Conservation (phyloP, 2,888 invertebrate species). For the Anoncus sp. region DNA sequence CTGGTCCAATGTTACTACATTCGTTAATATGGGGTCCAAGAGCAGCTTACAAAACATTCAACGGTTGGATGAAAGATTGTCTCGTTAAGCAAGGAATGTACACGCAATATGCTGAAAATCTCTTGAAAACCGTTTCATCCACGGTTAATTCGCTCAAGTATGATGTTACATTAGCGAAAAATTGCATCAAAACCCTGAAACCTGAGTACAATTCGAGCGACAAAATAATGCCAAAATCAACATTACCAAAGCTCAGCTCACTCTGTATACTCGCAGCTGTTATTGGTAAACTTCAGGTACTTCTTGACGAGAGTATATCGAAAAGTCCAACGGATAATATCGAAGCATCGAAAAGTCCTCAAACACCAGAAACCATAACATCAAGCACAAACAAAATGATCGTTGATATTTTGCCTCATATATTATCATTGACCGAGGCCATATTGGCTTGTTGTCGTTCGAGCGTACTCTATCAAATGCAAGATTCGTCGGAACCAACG, state of each 20-base stretch:
- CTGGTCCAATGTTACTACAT: constrained; percentile 90
- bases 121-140: constrained; percentile 89
- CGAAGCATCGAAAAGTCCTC: constrained; percentile 77
- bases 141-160: constrained; percentile 88
- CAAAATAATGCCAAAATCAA: constrained; percentile 80
- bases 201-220: constrained; percentile 82
- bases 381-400: constrained; percentile 82
- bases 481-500: constrained; percentile 79
- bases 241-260: constrained; percentile 88
- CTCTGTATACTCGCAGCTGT: constrained; percentile 91
- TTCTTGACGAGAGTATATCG: constrained; percentile 84
- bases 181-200: constrained; percentile 85
- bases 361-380: constrained; percentile 71
- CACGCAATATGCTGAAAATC: constrained; percentile 89
- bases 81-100: constrained; percentile 96
- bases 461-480: constrained; percentile 83
- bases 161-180: constrained; percentile 86
- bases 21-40: constrained; percentile 96
- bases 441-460: constrained; percentile 84
- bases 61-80: constrained; percentile 96
- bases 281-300: constrained; percentile 89
- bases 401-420: constrained; percentile 88
- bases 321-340: constrained; percentile 77
- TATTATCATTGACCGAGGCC: constrained; percentile 87
- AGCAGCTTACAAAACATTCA: constrained; percentile 92